Conservation (phyloP, 2,888 invertebrate genomes). For the Pachliopta kotzebuea region DNA sequence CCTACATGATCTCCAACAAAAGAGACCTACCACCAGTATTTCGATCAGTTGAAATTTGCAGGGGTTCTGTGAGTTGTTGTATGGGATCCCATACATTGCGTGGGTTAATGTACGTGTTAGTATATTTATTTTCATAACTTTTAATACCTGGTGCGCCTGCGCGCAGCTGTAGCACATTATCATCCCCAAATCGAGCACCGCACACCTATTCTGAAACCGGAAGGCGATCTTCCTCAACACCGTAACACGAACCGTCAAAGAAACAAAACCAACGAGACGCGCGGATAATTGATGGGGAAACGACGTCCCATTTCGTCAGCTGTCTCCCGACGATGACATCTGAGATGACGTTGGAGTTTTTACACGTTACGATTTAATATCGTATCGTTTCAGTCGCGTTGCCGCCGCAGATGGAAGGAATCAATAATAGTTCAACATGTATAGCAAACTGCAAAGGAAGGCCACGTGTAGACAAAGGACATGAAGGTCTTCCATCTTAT, state of each 20-base stretch:
- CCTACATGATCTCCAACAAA: too few relatives aligned
- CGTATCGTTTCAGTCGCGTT: slow-evolving; percentile 16
- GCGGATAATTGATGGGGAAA: slow-evolving; percentile 55
- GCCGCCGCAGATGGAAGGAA: neutral
- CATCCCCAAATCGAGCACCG: slow-evolving; percentile 34
- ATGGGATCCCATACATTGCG: too few relatives aligned
- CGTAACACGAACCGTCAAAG: slow-evolving; percentile 45
- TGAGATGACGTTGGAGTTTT: slow-evolving; percentile 43
- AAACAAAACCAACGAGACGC: slow-evolving; percentile 43
- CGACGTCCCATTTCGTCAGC: slow-evolving; percentile 58
- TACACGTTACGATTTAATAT: slow-evolving; percentile 32
- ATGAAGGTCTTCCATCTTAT: too few relatives aligned
- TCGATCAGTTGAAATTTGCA: too few relatives aligned
- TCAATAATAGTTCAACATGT: neutral
- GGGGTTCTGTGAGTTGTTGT: too few relatives aligned
- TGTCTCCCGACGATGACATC: slow-evolving; percentile 51
- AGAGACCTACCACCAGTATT: too few relatives aligned
- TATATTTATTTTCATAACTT: slow-evolving; percentile 14
- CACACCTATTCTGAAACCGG: slow-evolving; percentile 48
- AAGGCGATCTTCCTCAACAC: slow-evolving; percentile 43
- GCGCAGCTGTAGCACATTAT: slow-evolving; percentile 41
- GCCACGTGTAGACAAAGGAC: too few relatives aligned
- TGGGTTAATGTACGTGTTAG: slow-evolving; percentile 2
- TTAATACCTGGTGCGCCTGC: slow-evolving; percentile 15
- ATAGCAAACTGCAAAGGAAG: too few relatives aligned